Percentiles rank a stretch among this genome's conserved stretches.
Conservation (phyloP, 1,140 invertebrate species). For the Hyposmocoma kahamanoa region DNA sequence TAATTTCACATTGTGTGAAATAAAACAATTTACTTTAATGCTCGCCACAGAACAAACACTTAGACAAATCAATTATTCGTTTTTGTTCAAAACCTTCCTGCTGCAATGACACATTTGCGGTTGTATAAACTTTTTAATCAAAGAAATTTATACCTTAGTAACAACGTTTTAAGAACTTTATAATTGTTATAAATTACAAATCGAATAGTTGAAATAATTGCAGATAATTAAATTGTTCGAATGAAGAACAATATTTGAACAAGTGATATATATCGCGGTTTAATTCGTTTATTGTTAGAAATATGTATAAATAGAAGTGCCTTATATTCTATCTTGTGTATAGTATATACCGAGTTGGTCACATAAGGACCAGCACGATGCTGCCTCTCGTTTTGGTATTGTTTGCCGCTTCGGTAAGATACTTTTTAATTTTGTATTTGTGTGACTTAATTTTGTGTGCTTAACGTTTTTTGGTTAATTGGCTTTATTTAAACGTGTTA, state of each 20-base stretch:
- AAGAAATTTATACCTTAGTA: too few species aligned
- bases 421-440: slow-evolving; percentile 11
- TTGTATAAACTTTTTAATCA: too few species aligned
- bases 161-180: too few species aligned
- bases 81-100: slow-evolving; percentile 27
- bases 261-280: slow-evolving; percentile 21
- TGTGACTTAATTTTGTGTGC: too few species aligned
- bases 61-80: slow-evolving; percentile 27
- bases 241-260: slow-evolving; percentile 25
- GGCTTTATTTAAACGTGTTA: too few species aligned
- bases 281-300: slow-evolving; percentile 15
- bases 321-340: slow-evolving; percentile 18
- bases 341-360: slow-evolving; percentile 42
- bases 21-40: slow-evolving; percentile 24
- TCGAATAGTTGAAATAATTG: too few species aligned
- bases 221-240: too few species aligned
- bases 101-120: too few species aligned
- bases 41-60: slow-evolving; percentile 14
- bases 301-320: slow-evolving; percentile 32
- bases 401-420: slow-evolving; percentile 30
- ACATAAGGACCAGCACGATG: slow-evolving; percentile 30
- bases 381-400: slow-evolving; percentile 32
- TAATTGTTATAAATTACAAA: too few species aligned
- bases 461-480: too few species aligned
- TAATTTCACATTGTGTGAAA: slow-evolving; percentile 32